Evolutionary conservation across 1,140 invertebrate species (phyloP).

Genomic region (Limonius californicus): DNA sequence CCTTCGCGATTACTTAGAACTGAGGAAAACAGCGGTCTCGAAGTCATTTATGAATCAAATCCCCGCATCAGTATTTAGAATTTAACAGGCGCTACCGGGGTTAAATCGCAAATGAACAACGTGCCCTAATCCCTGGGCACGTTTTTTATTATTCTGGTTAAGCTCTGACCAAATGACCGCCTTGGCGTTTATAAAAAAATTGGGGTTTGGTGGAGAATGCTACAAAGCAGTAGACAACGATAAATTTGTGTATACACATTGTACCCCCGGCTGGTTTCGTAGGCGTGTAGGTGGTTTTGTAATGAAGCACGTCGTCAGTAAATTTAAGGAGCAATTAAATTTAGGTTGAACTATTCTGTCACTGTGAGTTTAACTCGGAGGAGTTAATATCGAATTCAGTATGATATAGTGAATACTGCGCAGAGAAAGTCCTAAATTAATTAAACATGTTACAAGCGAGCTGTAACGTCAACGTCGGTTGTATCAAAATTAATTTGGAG

Average conservation of each 20-base stretch:
- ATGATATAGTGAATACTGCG: constrained; percentile 1
- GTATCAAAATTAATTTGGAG: constrained; percentile 1
- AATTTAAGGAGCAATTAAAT: constrained; percentile 13
- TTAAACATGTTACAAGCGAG: constrained; percentile 1
- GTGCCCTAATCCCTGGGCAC: too few species aligned
- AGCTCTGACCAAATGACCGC: background rate
- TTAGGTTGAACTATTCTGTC: constrained; percentile 3
- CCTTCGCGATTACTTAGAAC: background rate
- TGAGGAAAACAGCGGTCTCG: too few species aligned
- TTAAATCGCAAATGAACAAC: too few species aligned
- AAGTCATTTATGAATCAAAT: too few species aligned
- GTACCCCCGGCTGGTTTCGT: background rate
- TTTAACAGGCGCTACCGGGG: too few species aligned
- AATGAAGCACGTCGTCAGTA: constrained; percentile 1
- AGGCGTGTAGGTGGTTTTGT: background rate
- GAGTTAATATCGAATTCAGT: constrained; percentile 9
- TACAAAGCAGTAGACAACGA: background rate
- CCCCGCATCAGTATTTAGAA: too few species aligned
- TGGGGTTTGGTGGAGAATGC: background rate
- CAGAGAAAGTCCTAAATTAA: constrained; percentile 10
- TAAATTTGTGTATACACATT: background rate
- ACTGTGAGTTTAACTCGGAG: constrained; percentile 5
- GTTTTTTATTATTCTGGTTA: too few species aligned
- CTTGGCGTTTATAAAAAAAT: background rate
- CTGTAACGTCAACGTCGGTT: background rate